These are phyloP conservation scores for Artemia sinica DNA, from an alignment of 2,888 invertebrate genomes.

Conservation along the genomic window DNA sequence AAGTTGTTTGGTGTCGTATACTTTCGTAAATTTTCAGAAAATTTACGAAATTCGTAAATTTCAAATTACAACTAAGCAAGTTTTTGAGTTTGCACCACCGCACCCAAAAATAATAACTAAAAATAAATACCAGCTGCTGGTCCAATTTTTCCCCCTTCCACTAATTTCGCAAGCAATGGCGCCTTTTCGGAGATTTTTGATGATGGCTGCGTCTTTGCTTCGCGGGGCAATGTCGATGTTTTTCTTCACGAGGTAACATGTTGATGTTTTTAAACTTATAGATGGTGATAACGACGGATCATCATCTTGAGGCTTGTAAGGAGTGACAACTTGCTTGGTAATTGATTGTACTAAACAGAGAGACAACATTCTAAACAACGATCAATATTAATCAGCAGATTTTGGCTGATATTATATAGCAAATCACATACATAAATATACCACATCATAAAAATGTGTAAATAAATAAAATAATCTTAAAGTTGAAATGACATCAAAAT, in stretches of 20 bases:
- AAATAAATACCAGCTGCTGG: conserved; percentile 26
- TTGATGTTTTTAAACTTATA: conserved; percentile 14
- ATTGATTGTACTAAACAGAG: conserved; percentile 42
- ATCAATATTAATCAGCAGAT: too few relatives aligned
- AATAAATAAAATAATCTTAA: too few relatives aligned
- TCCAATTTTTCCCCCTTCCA: conserved; percentile 26
- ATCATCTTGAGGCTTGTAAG: conserved; percentile 74
- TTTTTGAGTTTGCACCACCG: too few relatives aligned
- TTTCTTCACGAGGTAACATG: conserved; percentile 17
- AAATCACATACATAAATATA: too few relatives aligned
- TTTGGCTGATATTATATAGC: too few relatives aligned
- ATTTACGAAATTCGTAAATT: too few relatives aligned
- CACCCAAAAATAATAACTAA: not conserved
- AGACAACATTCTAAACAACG: too few relatives aligned
- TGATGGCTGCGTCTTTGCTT: conserved; percentile 25
- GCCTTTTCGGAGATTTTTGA: conserved; percentile 32
- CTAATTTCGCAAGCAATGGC: conserved; percentile 30
- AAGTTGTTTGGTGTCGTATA: too few relatives aligned
- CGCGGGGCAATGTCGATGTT: conserved; percentile 17
- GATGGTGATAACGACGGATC: conserved; percentile 20
- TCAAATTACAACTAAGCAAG: too few relatives aligned
- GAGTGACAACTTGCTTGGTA: conserved; percentile 73
- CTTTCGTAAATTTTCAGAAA: too few relatives aligned
- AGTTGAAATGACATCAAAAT: too few relatives aligned
- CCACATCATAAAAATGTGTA: too few relatives aligned